Percentiles rank a stretch among this genome's conserved stretches.
phyloP scores from a whole-genome alignment of 2,888 invertebrate genomes.

The Cryptocephalus moraei region DNA sequence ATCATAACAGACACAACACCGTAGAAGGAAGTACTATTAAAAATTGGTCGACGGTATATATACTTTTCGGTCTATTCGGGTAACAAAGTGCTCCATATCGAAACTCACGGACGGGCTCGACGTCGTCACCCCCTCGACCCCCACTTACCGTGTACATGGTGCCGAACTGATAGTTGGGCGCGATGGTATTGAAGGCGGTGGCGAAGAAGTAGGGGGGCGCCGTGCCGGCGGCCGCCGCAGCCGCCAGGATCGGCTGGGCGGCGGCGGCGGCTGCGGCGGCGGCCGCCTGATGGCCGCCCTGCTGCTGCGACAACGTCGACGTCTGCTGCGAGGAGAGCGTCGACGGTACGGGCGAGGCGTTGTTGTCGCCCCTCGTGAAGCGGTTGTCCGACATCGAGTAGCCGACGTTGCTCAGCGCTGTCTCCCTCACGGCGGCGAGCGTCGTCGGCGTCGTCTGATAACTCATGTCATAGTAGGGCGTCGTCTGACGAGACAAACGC shows the following conservation, averaged over 20 bases:
- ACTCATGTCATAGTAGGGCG: slow-evolving; percentile 64
- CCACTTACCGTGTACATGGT: slow-evolving; percentile 57
- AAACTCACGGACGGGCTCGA: too few species aligned
- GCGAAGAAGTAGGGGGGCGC: slow-evolving; percentile 69
- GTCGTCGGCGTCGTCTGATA: slow-evolving; percentile 65
- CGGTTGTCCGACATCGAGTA: slow-evolving; percentile 47
- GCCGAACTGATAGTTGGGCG: slow-evolving; percentile 61
- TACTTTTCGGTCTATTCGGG: too few species aligned
- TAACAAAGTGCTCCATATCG: too few species aligned
- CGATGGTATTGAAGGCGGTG: slow-evolving; percentile 54
- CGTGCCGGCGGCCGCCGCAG: slow-evolving; percentile 38
- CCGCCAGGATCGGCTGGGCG: slow-evolving; percentile 46
- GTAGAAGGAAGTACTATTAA: too few species aligned
- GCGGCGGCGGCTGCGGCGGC: slow-evolving; percentile 30
- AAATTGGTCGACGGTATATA: too few species aligned
- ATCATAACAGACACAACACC: too few species aligned
- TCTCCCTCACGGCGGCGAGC: slow-evolving; percentile 56
- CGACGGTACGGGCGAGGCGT: slow-evolving; percentile 70
- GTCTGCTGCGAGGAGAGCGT: slow-evolving; percentile 58
- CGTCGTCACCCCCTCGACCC: too few species aligned
- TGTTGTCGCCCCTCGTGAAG: slow-evolving; percentile 62
- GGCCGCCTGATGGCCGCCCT: not conserved
- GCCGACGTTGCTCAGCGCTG: slow-evolving; percentile 54
- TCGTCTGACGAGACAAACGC: slow-evolving; percentile 33
- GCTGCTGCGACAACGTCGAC: slow-evolving; percentile 37